phyloP scores from a whole-genome alignment of 1,140 invertebrate genomes.

The Rhynchophorus ferrugineus region DNA sequence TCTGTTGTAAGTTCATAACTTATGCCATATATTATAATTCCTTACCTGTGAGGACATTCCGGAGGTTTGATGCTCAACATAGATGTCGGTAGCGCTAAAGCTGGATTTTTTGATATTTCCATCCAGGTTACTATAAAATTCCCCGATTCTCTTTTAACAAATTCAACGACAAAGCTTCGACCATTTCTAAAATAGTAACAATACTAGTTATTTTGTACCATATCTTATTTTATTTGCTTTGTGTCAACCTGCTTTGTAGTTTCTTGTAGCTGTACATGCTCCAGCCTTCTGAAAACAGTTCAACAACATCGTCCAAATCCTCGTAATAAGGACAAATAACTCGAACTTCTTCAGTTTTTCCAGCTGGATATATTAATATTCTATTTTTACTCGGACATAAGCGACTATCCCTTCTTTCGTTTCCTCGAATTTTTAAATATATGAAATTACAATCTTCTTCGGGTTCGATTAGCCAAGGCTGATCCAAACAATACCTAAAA shows the following conservation, averaged over 20 bases:
- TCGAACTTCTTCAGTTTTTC: conserved; percentile 47
- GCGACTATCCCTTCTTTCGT: conserved; percentile 48
- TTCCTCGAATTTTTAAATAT: conserved; percentile 61
- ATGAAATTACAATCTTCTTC: conserved; percentile 63
- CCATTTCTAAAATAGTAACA: conserved; percentile 42
- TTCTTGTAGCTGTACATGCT: conserved; percentile 43
- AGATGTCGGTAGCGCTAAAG: conserved; percentile 45
- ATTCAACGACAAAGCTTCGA: conserved; percentile 62
- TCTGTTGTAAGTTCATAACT: no score
- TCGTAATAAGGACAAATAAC: conserved; percentile 56
- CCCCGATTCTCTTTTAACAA: conserved; percentile 60
- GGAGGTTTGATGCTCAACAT: conserved; percentile 53
- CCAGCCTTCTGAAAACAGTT: conserved; percentile 71
- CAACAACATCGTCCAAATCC: conserved; percentile 47
- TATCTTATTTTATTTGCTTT: background rate
- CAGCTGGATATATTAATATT: conserved; percentile 64
- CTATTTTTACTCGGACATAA: conserved; percentile 64
- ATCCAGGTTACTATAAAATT: conserved; percentile 70
- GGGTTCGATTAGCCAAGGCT: conserved; percentile 71
- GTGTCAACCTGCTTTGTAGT: conserved; percentile 37
- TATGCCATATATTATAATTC: no score
- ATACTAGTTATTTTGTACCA: background rate
- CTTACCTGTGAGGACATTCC: conserved; percentile 64
- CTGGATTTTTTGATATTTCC: conserved; percentile 64
- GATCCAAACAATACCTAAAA: conserved; percentile 52